A percentile compares a stretch with the other conserved stretches of the same genome.
phyloP scores from a whole-genome alignment of 2,888 invertebrate species.

The Hirudinaria manillensis region DNA sequence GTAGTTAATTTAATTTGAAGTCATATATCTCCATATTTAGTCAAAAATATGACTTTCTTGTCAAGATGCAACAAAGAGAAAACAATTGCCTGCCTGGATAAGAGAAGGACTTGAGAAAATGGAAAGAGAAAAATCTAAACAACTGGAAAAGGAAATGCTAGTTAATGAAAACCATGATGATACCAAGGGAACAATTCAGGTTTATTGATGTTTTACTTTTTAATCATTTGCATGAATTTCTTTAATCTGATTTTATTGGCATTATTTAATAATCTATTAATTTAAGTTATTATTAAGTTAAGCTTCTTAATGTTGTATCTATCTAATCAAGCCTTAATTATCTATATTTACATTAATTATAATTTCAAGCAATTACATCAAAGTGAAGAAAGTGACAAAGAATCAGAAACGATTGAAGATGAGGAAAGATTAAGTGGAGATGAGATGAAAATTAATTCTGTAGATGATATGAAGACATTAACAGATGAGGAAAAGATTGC shows the following conservation, averaged over 20 bases:
- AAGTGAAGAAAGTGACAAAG: constrained; percentile 16
- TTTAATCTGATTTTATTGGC: too few relatives aligned
- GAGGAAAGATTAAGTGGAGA: constrained; percentile 50
- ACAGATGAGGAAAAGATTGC: constrained; percentile 18
- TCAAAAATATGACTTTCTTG: background rate
- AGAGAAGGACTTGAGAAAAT: constrained; percentile 76
- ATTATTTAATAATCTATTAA: too few relatives aligned
- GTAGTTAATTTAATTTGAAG: too few relatives aligned
- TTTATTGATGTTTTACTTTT: background rate
- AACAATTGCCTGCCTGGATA: constrained; percentile 95
- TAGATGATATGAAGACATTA: constrained; percentile 39
- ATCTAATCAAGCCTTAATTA: background rate
- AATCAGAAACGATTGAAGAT: constrained; percentile 56
- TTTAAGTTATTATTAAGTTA: too few relatives aligned
- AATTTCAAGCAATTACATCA: background rate
- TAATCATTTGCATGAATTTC: too few relatives aligned
- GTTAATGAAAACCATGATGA: constrained; percentile 9
- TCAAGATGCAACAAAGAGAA: constrained; percentile 59
- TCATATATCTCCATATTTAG: too few relatives aligned
- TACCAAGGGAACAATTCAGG: background rate
- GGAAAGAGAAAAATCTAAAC: constrained; percentile 48
- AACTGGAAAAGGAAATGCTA: constrained; percentile 64
- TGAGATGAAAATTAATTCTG: constrained; percentile 43
- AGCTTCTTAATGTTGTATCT: too few relatives aligned
- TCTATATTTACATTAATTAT: background rate